Percentiles rank a stretch among this genome's conserved stretches.
Evolutionary conservation across 2,113 vertebrate genomes (phyloP).

Genomic region (Labeo catla): DNA sequence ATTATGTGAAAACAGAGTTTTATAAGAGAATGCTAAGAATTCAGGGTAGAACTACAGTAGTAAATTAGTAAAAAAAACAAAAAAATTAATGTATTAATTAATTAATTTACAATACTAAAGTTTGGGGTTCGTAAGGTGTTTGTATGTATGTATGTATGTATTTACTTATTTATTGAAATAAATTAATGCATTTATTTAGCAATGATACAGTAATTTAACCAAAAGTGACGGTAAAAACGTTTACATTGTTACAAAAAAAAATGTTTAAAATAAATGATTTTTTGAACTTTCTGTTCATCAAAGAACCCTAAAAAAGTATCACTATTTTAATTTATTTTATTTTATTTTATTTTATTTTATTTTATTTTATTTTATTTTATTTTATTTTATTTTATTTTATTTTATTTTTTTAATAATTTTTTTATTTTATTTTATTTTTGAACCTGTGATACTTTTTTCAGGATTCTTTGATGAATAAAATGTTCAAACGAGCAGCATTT

Average conservation of each 20-base stretch:
- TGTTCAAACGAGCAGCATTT: too few relatives aligned
- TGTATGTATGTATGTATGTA: too few relatives aligned
- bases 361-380: too few relatives aligned
- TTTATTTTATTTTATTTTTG: too few relatives aligned
- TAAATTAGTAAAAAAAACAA: too few relatives aligned
- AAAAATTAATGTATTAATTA: not conserved
- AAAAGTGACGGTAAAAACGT: not conserved
- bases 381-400: too few relatives aligned
- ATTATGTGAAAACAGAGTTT: conserved; percentile 7
- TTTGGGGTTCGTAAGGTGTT: not conserved
- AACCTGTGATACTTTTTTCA: too few relatives aligned
- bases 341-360: too few relatives aligned
- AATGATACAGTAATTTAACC: not conserved
- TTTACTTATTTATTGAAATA: not conserved
- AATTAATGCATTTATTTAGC: not conserved
- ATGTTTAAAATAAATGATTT: not conserved
- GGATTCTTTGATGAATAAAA: too few relatives aligned
- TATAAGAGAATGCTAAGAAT: not conserved
- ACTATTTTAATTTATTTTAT: too few relatives aligned
- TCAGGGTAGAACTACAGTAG: not conserved
- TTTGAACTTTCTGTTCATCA: not conserved
- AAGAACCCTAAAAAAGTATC: not conserved
- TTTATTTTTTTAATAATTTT: too few relatives aligned
- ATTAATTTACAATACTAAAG: not conserved
- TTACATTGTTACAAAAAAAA: not conserved